Base-by-base conservation (phyloP, 2,113 vertebrate species). In the Pongo pygmaeus region DNA sequence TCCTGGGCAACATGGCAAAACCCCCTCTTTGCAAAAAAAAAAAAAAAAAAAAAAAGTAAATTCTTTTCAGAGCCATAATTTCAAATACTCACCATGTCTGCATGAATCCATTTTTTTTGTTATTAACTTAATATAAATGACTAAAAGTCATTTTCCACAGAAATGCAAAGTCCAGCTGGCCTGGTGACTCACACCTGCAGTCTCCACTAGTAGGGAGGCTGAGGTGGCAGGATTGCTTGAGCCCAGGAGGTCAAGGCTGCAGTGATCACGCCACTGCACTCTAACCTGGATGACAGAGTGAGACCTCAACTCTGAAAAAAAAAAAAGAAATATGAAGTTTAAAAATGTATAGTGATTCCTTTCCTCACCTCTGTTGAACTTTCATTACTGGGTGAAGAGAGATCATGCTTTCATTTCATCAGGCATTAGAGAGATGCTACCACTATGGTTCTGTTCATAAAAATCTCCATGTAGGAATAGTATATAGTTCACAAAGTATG, bases 61-160 rank as follows among this genome's bases (percentile, higher is more conserved):
- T 88, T 88, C 10, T 69, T 96, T 85, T 61, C 77, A 91, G 9
- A 89, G 48, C 35, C 32, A 43, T 61, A 64, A 50, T 90, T 94
- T 96, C 38, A 86, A 72, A 48, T 74, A 86, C 59, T 74, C 52
- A 72, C 32, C n/a, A 23, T 13, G 11, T 57, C 13, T 89, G 5
- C 52, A 22, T 43, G n/a, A 89, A 84, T 83, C 40, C 13, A 78
- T 61, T 69, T 12, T 64, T 64, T 96, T n/a, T 40, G 27, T 79
- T 64, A 64, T 16, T 84, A 91, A 77, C 38, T 35, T n/a, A 83
- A 91, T 32, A 91, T 88, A 87, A 95, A 79, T 84, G n/a, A 75
- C 80, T 67, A 55, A 46, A 83, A 12, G 69, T 80, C 75, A 48
- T 92, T 96, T 89, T 96, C 87, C 80, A 67, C 30, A 38, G 94